Conservation (phyloP, 1,140 invertebrate species). For the Andricus grossulariae region DNA sequence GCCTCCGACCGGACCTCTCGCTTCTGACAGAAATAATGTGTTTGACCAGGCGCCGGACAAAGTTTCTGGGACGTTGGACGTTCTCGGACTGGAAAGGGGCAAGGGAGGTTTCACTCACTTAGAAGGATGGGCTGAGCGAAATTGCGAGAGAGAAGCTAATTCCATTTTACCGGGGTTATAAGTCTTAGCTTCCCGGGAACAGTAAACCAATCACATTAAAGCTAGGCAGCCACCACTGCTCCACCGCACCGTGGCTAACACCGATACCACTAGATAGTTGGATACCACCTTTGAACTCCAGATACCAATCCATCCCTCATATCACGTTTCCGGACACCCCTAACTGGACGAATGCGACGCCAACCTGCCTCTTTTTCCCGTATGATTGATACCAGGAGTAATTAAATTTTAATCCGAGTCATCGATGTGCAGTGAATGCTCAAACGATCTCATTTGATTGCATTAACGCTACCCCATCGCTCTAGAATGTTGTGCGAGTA, state of each 20-base stretch:
- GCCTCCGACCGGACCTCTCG: constrained; percentile 18
- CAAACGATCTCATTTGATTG: constrained; percentile 46
- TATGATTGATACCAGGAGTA: constrained; percentile 63
- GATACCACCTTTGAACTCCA: neutral
- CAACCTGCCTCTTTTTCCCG: constrained; percentile 49
- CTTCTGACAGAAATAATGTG: constrained; percentile 24
- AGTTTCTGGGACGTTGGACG: neutral
- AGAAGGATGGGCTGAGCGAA: constrained; percentile 64
- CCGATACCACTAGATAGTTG: neutral
- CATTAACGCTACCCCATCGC: constrained; percentile 40
- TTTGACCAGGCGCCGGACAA: constrained; percentile 1
- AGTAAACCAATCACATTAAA: constrained; percentile 71
- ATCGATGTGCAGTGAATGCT: constrained; percentile 57
- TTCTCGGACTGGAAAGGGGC: constrained; percentile 3
- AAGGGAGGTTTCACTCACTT: constrained; percentile 55
- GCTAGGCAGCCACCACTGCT: constrained; percentile 45
- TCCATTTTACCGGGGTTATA: constrained; percentile 64
- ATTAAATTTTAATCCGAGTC: constrained; percentile 69
- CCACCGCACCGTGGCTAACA: constrained; percentile 31
- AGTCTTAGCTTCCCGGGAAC: constrained; percentile 55
- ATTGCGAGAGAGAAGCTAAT: constrained; percentile 70
- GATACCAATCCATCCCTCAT: constrained; percentile 2
- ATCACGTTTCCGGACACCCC: neutral
- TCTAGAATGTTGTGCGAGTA: neutral
- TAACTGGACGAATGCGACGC: constrained; percentile 13